These are phyloP conservation scores for Prochilodus magdalenae DNA, from an alignment of 2,113 vertebrate species.

Conservation along the genomic window DNA sequence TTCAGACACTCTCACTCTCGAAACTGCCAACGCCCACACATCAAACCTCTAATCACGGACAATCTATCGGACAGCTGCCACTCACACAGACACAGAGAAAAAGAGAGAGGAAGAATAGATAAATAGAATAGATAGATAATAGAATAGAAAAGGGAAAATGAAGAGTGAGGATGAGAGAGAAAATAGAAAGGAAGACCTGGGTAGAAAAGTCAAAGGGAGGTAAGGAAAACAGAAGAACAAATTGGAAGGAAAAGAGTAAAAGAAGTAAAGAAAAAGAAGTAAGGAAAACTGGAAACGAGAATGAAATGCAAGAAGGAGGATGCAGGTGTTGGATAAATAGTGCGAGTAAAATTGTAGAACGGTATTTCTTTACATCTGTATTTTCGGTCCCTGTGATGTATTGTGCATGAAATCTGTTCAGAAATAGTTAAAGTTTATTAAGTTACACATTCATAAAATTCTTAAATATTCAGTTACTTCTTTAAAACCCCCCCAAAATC, in stretches of 20 bases:
- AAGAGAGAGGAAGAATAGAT: no score
- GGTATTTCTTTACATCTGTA: no score
- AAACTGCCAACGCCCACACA: conserved; percentile 41
- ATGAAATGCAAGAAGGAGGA: conserved; percentile 50
- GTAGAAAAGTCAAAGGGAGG: no score
- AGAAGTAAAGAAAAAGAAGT: not conserved
- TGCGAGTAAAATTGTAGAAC: conserved; percentile 65
- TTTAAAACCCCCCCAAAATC: no score
- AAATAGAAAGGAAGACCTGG: not conserved
- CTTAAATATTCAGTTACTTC: no score
- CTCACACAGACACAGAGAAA: not conserved
- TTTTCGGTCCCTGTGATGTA: no score
- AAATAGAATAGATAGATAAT: not conserved
- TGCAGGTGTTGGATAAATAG: conserved; percentile 65
- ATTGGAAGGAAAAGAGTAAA: no score
- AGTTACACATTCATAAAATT: no score
- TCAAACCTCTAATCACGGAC: conserved; percentile 23
- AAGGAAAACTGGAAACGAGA: conserved; percentile 43
- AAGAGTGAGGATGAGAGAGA: no score
- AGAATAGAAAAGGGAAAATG: not conserved
- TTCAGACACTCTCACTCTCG: not conserved
- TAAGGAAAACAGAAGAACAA: no score
- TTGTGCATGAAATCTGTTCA: no score
- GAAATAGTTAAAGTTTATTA: no score
- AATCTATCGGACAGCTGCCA: conserved; percentile 7